Evolutionary conservation across 1,140 invertebrate genomes (phyloP).

Genomic region (Ceratosolen solmsi): DNA sequence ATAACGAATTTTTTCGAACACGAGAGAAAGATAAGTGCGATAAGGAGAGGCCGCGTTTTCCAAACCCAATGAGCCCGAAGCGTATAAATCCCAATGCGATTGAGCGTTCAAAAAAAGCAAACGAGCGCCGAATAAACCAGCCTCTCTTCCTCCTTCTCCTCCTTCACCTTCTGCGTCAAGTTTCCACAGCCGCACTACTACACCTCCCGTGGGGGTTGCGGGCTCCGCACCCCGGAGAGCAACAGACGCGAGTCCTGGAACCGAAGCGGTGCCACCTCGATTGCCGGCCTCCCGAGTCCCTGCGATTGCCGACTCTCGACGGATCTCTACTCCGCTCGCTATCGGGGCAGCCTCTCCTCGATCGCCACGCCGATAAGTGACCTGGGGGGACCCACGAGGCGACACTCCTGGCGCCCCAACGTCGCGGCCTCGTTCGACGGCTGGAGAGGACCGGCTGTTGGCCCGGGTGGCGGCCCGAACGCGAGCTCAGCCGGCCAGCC

Average conservation of each 20-base stretch:
- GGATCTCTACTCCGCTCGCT: constrained; percentile 65
- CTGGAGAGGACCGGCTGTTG: constrained; percentile 60
- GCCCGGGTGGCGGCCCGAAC: constrained; percentile 32
- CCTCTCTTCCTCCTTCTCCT: no score
- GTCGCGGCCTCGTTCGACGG: constrained; percentile 68
- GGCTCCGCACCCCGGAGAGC: constrained; percentile 66
- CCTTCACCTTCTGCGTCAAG: no score
- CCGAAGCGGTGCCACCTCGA: constrained; percentile 61
- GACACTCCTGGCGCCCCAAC: constrained; percentile 69
- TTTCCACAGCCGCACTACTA: constrained; percentile 29
- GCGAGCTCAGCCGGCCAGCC: constrained; percentile 5
- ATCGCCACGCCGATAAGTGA: constrained; percentile 67
- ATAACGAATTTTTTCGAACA: no score
- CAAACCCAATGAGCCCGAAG: no score
- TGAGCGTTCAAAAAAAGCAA: no score
- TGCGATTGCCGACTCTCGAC: constrained; percentile 70
- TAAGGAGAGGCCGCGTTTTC: no score
- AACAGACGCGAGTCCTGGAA: constrained; percentile 66
- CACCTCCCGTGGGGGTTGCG: constrained; percentile 42
- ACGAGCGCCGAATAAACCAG: no score
- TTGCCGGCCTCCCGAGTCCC: constrained; percentile 64
- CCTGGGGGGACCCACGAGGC: constrained; percentile 66
- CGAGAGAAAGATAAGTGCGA: no score
- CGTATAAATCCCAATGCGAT: no score
- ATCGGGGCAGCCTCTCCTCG: constrained; percentile 69